A percentile compares a stretch with the other conserved stretches of the same genome.
Evolutionary conservation across 2,888 invertebrate genomes (phyloP).

Genomic region (Creontiades dilutus): DNA sequence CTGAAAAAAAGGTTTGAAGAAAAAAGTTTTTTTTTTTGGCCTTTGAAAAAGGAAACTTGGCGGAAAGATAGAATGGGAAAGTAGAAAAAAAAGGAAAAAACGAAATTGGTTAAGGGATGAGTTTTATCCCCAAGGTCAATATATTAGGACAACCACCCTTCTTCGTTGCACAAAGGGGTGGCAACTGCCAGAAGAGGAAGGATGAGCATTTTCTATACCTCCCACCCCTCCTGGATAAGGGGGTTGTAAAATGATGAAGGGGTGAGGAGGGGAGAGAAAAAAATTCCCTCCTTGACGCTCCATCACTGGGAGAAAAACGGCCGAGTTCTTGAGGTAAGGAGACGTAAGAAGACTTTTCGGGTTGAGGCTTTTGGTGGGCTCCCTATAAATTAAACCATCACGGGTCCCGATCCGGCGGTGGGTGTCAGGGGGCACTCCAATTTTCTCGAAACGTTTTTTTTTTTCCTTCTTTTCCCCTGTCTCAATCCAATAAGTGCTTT

Average conservation of each 20-base stretch:
- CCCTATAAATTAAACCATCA: slow-evolving; percentile 39
- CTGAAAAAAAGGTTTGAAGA: neutral
- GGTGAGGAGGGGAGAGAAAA: neutral
- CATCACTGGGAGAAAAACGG: slow-evolving; percentile 29
- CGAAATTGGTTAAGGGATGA: slow-evolving; percentile 53
- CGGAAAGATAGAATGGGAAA: neutral
- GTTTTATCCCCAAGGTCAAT: slow-evolving; percentile 50
- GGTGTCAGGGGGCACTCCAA: slow-evolving; percentile 37
- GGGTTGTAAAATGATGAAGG: neutral
- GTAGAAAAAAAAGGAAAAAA: neutral
- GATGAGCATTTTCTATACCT: neutral
- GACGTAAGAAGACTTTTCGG: slow-evolving; percentile 8
- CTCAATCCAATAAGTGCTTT: slow-evolving; percentile 25
- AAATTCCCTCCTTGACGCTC: neutral
- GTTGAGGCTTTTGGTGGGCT: slow-evolving; percentile 13
- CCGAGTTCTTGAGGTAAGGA: slow-evolving; percentile 3
- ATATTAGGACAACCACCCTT: slow-evolving; percentile 40
- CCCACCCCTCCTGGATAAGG: neutral
- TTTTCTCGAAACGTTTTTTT: neutral
- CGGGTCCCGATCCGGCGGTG: neutral
- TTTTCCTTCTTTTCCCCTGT: neutral
- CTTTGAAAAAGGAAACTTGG: neutral
- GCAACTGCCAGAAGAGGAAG: neutral
- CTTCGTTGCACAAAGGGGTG: neutral
- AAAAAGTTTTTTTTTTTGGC: neutral